Base-by-base conservation (phyloP, 2,113 vertebrate species). In the Sinocyclocheilus anshuiensis region DNA sequence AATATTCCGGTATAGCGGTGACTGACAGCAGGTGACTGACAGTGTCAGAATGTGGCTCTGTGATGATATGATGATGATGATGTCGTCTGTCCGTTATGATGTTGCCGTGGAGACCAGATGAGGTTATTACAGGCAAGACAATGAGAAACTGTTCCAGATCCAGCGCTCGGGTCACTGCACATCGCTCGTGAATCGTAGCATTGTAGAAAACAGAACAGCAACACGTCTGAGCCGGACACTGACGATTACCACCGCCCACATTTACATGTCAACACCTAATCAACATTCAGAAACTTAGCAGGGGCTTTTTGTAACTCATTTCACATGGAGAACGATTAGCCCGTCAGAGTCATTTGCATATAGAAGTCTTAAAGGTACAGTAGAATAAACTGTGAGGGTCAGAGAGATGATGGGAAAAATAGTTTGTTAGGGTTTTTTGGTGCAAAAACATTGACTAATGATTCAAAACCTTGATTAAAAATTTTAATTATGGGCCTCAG, bases 121-220 rank as follows among this genome's bases (percentile, higher is more conserved):
- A 57, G 26, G 50, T 78, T 76, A 48, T 76, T 76, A 50, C 22
- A 4, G 67, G 29, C 7, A 7, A 50, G 74, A 76, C 12, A 76
- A 50, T 48, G 74, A 26, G 74, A 76, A 69, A 69, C 15, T 69
- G 29, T 36, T 69, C 16, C 67, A 18, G 67, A 18, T 26, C 24
- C n/a, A 26, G 61, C 29, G 55, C 75, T 81, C n/a, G 7, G 61
- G 79, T 67, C 79, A 65, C 39, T 29, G 79, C 61, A 48, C 79
- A 81, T 81, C 36, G 9, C 79, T 65, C 4, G 1, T 81, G 33
- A 81, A 81, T 81, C 7, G 8, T 9, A 6, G 36, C 79, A 67
- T 81, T 81, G 79, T 81, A 48, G 36, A 45, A 65, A 48, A 67
- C 59, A 18, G 20, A 81, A 81, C 13, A 61, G 42, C 78, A 63